Evolutionary conservation across 2,888 invertebrate species (phyloP), one percentile per base, ranked within the genome.

Genomic region (Orthosia gothica): DNA sequence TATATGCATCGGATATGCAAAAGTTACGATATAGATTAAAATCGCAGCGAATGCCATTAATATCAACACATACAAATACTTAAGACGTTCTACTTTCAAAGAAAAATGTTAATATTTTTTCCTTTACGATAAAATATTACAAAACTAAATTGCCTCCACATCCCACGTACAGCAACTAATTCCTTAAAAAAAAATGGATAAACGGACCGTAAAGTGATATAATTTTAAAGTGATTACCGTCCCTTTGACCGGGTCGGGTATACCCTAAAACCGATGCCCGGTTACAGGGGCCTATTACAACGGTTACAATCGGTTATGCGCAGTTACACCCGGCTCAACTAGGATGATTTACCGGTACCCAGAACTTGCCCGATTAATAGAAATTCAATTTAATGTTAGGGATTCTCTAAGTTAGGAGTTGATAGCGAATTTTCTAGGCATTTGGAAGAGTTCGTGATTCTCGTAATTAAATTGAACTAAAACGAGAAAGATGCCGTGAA

Each of bases 361-460:
- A 75, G 88, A 91, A 91, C 88, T 91, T 88, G 77, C 75, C 69
- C 91, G 88, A 90, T 92, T 92, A 91, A 90, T 91, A 90, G 88
- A 90, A 89, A 91, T 90, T 87, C 88, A 89, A 91, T 91, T 80
- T 90, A 73, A 83, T 73, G 65, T 79, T 70, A 16, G 32, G 57
- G 0, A 18, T 13, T 5, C 15, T 70, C 0, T 52, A 71, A 71
- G 84, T 57, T 52, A 62, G 4, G 5, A 65, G 62, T 67, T 62
- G 0, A 18, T 12, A 54, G 81, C 79, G 85, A 58, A 2, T 13
- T 49, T 13, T 47, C 18, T 40, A 3, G 13, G 3, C 12, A 3
- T 13, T n/a, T 15, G 5, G 12, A 16, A 16, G 15, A 47, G 9
- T 11, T 26, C 3, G 18, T 32, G 11, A 47, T 18, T 26, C 5